Conservation (phyloP, 2,888 invertebrate species). For the Meteorus cinctellus region DNA sequence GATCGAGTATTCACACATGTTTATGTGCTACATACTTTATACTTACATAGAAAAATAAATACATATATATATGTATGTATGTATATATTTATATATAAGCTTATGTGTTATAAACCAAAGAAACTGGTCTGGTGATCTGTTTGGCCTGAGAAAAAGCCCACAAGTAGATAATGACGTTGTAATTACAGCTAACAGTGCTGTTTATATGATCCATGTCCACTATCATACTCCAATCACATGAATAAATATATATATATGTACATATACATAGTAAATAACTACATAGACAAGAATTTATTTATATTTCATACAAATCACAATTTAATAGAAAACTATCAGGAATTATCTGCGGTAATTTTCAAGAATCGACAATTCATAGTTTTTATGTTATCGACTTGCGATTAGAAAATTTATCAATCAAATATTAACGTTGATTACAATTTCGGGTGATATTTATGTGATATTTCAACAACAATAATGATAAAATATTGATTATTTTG, state of each 20-base stretch:
- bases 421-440: too few relatives aligned
- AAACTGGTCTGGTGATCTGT: slow-evolving; percentile 26
- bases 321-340: background rate
- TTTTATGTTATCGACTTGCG: background rate
- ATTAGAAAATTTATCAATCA: too few relatives aligned
- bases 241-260: background rate
- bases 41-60: background rate
- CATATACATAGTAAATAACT: background rate
- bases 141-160: slow-evolving; percentile 22
- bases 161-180: slow-evolving; percentile 55
- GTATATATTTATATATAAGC: background rate
- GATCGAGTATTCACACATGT: slow-evolving; percentile 3
- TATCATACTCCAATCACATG: slow-evolving; percentile 56
- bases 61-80: background rate
- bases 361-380: background rate
- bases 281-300: background rate
- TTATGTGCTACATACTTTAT: background rate
- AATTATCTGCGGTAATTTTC: background rate
- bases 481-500: too few relatives aligned
- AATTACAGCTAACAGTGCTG: slow-evolving; percentile 58
- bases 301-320: background rate
- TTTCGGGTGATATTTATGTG: too few relatives aligned
- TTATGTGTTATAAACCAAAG: background rate
- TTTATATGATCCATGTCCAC: slow-evolving; percentile 56
- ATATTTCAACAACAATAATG: too few relatives aligned